Conservation (phyloP, 2,797 vertebrate genomes). For the Tangara arthus region DNA sequence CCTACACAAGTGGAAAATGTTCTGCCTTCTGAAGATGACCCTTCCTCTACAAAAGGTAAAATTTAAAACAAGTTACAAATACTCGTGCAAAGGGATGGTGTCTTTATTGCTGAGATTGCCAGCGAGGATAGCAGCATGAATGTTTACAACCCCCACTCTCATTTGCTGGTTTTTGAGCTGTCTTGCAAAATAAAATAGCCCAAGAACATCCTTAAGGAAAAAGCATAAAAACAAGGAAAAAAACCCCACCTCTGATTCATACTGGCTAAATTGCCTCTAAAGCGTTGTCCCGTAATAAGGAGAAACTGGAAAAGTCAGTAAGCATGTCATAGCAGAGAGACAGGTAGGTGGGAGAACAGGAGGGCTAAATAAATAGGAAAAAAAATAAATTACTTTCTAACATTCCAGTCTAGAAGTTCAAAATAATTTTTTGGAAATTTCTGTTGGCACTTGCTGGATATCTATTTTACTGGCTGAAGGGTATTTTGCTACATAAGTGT, state of each 20-base stretch:
- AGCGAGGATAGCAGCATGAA: rapidly evolving
- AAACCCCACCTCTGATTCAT: not conserved
- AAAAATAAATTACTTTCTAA: not conserved
- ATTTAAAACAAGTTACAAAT: not conserved
- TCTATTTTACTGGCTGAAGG: not conserved
- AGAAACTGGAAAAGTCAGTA: not conserved
- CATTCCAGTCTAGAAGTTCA: not conserved
- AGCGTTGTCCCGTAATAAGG: not conserved
- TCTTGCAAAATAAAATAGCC: not conserved
- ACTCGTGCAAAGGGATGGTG: not conserved
- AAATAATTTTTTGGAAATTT: not conserved
- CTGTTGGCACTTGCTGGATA: not conserved
- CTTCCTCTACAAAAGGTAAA: not conserved
- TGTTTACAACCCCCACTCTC: rapidly evolving
- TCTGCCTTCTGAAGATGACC: not conserved
- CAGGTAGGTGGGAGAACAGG: not conserved
- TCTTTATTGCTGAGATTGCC: not conserved
- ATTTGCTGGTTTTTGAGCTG: not conserved
- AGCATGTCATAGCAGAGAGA: not conserved
- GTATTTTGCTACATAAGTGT: not conserved
- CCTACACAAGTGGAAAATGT: not conserved
- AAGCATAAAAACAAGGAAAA: not conserved
- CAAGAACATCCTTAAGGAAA: not conserved
- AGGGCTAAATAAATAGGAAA: not conserved
- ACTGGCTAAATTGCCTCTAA: not conserved